Conservation (phyloP, 1,140 invertebrate genomes). For the Caenorhabditis elegans region DNA sequence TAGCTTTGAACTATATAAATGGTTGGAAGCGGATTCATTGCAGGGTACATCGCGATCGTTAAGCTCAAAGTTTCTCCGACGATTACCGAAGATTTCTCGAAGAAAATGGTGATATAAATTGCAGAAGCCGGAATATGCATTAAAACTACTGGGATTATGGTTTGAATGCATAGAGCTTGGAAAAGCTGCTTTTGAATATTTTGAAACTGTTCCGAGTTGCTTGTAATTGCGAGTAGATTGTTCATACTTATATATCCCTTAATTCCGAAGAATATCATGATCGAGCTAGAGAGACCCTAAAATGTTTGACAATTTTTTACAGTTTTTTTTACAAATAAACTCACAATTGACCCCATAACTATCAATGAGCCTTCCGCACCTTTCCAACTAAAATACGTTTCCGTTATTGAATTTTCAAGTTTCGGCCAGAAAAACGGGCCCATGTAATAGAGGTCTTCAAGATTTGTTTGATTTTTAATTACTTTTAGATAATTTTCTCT, state of each 20-base stretch:
- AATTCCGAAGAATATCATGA: neutral
- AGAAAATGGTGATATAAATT: neutral
- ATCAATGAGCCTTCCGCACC: neutral
- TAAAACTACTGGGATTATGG: neutral
- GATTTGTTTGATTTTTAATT: neutral
- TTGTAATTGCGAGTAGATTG: neutral
- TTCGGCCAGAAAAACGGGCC: neutral
- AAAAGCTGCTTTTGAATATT: neutral
- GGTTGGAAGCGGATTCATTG: neutral
- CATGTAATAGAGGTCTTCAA: neutral
- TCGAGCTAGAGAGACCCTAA: neutral
- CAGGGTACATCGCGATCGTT: neutral
- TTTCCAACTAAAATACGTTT: neutral
- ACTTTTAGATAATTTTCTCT: neutral
- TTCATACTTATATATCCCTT: neutral
- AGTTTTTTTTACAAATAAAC: neutral
- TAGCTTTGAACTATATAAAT: neutral
- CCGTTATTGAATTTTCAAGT: neutral
- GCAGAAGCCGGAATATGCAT: neutral
- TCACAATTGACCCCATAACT: slow-evolving; percentile 2
- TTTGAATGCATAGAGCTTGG: neutral
- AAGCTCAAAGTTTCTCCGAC: neutral
- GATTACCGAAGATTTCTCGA: neutral
- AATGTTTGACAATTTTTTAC: neutral
- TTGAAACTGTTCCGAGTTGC: neutral